These are phyloP conservation scores for Abrostola tripartita DNA, from an alignment of 2,888 invertebrate genomes.

Conservation along the genomic window DNA sequence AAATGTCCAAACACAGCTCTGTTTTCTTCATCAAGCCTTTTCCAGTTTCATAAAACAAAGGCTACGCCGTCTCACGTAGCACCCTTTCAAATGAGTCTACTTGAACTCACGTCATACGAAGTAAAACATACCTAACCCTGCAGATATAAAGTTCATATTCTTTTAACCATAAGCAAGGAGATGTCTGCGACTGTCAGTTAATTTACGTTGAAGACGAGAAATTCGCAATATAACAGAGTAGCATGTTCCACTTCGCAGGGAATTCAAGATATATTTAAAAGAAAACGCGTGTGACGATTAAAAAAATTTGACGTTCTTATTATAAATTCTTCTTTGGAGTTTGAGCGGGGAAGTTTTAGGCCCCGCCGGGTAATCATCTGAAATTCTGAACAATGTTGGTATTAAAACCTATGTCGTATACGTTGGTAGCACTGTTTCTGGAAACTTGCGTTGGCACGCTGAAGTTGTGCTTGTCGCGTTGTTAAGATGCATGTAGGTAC, in stretches of 20 bases:
- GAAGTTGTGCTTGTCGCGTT: background rate
- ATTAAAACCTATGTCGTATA: conserved; percentile 9
- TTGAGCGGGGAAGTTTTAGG: conserved; percentile 24
- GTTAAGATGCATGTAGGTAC: background rate
- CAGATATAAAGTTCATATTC: conserved; percentile 53
- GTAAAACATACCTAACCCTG: conserved; percentile 30
- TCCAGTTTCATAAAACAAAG: conserved; percentile 62
- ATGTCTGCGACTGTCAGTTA: conserved; percentile 51
- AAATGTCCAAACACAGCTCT: conserved; percentile 26
- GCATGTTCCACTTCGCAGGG: conserved; percentile 54
- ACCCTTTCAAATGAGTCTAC: conserved; percentile 54
- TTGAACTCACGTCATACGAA: conserved; percentile 15
- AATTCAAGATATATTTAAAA: conserved; percentile 52
- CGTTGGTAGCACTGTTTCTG: background rate
- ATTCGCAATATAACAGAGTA: conserved; percentile 64
- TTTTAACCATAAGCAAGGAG: conserved; percentile 28
- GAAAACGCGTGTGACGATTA: conserved; percentile 17
- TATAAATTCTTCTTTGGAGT: conserved; percentile 49
- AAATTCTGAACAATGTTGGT: conserved; percentile 30
- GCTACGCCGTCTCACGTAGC: conserved; percentile 37
- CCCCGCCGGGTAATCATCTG: background rate
- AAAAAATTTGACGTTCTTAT: conserved; percentile 35
- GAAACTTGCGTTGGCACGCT: conserved; percentile 1
- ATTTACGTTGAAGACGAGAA: conserved; percentile 62
- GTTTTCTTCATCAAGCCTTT: conserved; percentile 70